These are phyloP conservation scores for Heterohyrax brucei DNA, from an alignment of 2,797 vertebrate genomes.

Conservation along the genomic window DNA sequence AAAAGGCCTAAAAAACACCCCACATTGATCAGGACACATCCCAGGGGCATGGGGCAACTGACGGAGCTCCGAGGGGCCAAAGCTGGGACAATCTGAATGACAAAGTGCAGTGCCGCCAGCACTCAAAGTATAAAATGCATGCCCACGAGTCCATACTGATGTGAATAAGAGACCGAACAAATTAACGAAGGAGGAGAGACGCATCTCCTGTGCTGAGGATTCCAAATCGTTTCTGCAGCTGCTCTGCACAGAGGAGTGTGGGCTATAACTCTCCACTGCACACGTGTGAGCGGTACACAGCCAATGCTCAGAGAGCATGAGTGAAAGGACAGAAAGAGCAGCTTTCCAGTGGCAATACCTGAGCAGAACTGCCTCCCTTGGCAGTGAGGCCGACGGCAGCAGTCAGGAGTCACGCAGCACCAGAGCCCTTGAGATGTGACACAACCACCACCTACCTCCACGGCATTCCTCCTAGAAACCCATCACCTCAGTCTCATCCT, in stretches of 20 bases:
- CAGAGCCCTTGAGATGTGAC: not conserved
- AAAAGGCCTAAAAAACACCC: not conserved
- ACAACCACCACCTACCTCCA: not conserved
- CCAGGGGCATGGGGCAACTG: not conserved
- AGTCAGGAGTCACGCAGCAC: not conserved
- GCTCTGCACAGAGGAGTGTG: no score
- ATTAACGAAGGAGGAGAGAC: no score
- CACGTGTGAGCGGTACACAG: not conserved
- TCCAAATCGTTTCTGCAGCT: no score
- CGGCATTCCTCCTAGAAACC: not conserved
- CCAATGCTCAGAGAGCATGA: not conserved
- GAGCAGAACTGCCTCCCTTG: not conserved
- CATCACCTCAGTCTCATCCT: not conserved
- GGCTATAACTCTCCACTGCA: not conserved
- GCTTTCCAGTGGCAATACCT: not conserved
- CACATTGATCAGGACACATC: not conserved
- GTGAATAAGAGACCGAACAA: not conserved
- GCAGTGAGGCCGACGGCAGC: not conserved
- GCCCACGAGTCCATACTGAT: not conserved
- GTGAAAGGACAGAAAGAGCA: not conserved
- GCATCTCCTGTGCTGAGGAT: no score
- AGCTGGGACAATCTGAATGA: not conserved
- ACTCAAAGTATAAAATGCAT: slow-evolving; percentile 13
- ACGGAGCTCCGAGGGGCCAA: not conserved
- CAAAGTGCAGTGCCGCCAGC: not conserved